Percentiles rank a stretch among this genome's conserved stretches.
phyloP scores from a whole-genome alignment of 2,888 invertebrate genomes.

The Mythimna pallens region DNA sequence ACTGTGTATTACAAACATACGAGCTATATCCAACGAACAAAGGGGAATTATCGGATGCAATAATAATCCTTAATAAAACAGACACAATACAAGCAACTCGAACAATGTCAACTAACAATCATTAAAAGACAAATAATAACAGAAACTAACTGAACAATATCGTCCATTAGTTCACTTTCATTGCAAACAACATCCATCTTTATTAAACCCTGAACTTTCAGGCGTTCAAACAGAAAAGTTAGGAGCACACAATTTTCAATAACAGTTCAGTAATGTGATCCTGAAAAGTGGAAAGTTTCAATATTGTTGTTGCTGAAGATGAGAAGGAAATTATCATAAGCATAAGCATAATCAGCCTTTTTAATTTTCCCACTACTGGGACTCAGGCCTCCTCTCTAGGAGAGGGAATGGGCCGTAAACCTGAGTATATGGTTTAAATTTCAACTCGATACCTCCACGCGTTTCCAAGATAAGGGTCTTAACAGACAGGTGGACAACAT shows the following conservation, averaged over 20 bases:
- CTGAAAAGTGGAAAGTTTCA: slow-evolving; percentile 41
- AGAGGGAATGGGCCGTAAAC: too few relatives aligned
- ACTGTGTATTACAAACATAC: too few relatives aligned
- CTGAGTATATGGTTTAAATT: too few relatives aligned
- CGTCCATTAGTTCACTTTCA: slow-evolving; percentile 40
- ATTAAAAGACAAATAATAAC: slow-evolving; percentile 39
- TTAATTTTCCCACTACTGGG: too few relatives aligned
- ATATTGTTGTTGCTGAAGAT: neutral
- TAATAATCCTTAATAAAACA: slow-evolving; percentile 8
- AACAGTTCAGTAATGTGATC: slow-evolving; percentile 44
- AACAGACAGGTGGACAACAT: too few relatives aligned
- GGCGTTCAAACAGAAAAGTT: slow-evolving; percentile 33
- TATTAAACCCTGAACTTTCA: slow-evolving; percentile 41
- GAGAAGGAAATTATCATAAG: too few relatives aligned
- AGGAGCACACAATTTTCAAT: slow-evolving; percentile 34
- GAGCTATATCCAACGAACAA: slow-evolving; percentile 4
- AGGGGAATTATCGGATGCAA: neutral
- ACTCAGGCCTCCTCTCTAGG: too few relatives aligned
- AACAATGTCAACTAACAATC: slow-evolving; percentile 32
- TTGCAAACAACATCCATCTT: slow-evolving; percentile 51
- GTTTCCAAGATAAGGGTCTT: too few relatives aligned
- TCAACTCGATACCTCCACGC: too few relatives aligned
- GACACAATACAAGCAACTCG: slow-evolving; percentile 15
- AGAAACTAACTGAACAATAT: slow-evolving; percentile 30
- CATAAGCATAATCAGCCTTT: too few relatives aligned